A percentile compares a stretch with the other conserved stretches of the same genome.
These are phyloP conservation scores for Lathronympha strigana DNA, from an alignment of 2,888 invertebrate species.

Conservation along the genomic window DNA sequence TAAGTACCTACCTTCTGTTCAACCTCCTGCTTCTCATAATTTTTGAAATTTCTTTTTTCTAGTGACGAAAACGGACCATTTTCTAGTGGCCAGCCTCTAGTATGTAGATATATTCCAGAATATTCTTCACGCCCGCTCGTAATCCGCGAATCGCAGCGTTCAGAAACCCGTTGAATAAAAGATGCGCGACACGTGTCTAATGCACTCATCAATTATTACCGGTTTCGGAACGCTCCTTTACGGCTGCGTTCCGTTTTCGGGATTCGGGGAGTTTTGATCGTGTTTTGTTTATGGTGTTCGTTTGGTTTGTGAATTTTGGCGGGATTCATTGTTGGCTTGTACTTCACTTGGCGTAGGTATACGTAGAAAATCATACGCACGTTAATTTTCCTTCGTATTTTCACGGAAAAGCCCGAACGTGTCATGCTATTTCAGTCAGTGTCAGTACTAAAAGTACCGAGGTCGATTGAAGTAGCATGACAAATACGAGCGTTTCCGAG, in stretches of 20 bases:
- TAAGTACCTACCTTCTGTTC: no score
- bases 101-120: conserved; percentile 31
- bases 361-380: no score
- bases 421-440: no score
- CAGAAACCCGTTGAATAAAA: conserved; percentile 67
- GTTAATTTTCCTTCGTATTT: no score
- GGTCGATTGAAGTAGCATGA: no score
- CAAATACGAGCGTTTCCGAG: no score
- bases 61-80: no score
- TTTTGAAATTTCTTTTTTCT: no score
- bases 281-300: conserved; percentile 36
- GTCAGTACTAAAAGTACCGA: no score
- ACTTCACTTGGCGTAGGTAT: no score
- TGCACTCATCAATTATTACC: conserved; percentile 81
- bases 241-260: conserved; percentile 37
- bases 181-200: conserved; percentile 77
- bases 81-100: not conserved
- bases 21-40: no score
- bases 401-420: no score
- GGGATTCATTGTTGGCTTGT: not conserved
- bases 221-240: conserved; percentile 42
- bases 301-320: conserved; percentile 30
- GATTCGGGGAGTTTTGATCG: conserved; percentile 37
- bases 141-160: conserved; percentile 39
- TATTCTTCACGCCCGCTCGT: conserved; percentile 45